Conservation (phyloP, 1,140 invertebrate genomes). For the Rhopalosiphum maidis region DNA sequence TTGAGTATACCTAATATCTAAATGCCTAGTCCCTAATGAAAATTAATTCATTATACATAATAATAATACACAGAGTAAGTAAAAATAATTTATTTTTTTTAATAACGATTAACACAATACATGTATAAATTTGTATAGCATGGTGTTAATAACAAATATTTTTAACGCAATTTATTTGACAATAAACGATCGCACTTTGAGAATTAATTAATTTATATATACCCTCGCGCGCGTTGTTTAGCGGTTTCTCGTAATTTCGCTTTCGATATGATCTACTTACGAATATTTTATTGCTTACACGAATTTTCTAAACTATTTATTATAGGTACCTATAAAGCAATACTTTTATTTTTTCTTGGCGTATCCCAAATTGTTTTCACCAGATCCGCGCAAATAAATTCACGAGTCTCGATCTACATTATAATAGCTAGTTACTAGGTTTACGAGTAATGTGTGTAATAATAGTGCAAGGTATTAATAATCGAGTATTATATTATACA, state of each 20-base stretch:
- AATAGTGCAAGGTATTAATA: not conserved
- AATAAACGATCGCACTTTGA: not conserved
- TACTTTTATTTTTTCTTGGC: not conserved
- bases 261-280: not conserved
- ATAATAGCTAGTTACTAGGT: not conserved
- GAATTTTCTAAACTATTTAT: not conserved
- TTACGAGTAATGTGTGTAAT: not conserved
- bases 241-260: not conserved
- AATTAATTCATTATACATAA: not conserved
- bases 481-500: not conserved
- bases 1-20: too few relatives aligned
- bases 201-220: not conserved
- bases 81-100: not conserved
- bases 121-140: not conserved
- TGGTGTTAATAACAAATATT: not conserved
- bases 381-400: not conserved
- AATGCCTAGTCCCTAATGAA: too few relatives aligned
- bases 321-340: not conserved
- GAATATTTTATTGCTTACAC: not conserved
- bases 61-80: not conserved
- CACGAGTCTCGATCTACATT: not conserved
- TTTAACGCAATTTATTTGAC: not conserved
- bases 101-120: not conserved
- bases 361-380: not conserved
- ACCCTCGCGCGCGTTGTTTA: not conserved